Evolutionary conservation across 2,888 invertebrate genomes (phyloP), one percentile per base, ranked within the genome.

Genomic region (Teinopalpus imperialis): DNA sequence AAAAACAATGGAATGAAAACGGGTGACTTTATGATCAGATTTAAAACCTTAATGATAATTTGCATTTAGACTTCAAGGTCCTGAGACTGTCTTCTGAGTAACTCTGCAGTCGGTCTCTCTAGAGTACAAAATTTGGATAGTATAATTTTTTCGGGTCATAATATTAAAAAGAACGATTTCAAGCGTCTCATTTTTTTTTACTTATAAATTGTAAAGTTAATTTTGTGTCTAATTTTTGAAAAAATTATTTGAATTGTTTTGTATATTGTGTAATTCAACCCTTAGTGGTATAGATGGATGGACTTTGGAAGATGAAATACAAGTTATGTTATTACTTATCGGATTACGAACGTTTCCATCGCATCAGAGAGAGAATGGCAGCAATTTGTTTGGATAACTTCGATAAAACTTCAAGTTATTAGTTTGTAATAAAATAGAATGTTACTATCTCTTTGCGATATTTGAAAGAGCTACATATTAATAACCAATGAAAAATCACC

Each of bases 241-340:
- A 2, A 14, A 30, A 30, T n/a, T 30, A 14, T 16, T 14, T 16
- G 4, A 7, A 30, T 16, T 1, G 8, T n/a, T 27, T 27, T 10
- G 12, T n/a, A 12, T 36, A 14, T 27, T 29, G 27, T 34, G 32
- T 45, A 43, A 30, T 24, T 26, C 30, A 29, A 18, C 29, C 46
- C 40, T 45, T 39, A 45, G 40, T 40, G 34, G 34, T 18, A 30
- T 29, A 40, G 40, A 46, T 18, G 40, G 16, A 46, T 46, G 34
- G 46, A 46, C 16, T 32, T 21, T 29, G 23, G 27, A 34, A 40
- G 46, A 46, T 46, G 46, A 40, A 46, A 46, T 46, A 46, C 23
- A 40, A 35, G 40, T 40, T 35, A 46, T 46, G 26, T 40, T 40
- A 45, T 46, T 46, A 46, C 29, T 46, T 40, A 46, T 46, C 40